phyloP scores from a whole-genome alignment of 2,797 vertebrate genomes.

The Sebastes hubbsi region DNA sequence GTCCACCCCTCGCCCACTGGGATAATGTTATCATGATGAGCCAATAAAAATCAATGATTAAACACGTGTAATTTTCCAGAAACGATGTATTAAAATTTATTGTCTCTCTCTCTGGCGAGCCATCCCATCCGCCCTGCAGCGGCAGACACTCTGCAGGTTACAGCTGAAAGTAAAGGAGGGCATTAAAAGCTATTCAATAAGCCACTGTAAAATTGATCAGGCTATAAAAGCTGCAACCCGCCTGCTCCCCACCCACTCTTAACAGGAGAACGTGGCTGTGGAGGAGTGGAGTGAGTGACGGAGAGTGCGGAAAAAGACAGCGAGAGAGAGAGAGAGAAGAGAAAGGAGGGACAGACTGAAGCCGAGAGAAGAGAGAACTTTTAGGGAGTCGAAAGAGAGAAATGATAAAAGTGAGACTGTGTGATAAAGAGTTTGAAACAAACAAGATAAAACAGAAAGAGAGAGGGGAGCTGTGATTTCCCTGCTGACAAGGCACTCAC shows the following conservation, averaged over 20 bases:
- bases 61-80: constrained; percentile 83
- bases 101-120: constrained; percentile 62
- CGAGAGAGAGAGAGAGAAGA: not conserved
- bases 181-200: constrained; percentile 86
- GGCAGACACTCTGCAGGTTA: constrained; percentile 69
- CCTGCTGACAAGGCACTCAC: not conserved
- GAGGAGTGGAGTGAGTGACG: not conserved
- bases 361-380: not conserved
- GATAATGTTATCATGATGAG: constrained; percentile 72
- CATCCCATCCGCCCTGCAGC: constrained; percentile 49
- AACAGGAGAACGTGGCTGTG: constrained; percentile 14
- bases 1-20: constrained; percentile 31
- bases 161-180: constrained; percentile 83
- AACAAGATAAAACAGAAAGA: not conserved
- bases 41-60: constrained; percentile 77
- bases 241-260: constrained; percentile 1
- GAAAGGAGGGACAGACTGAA: not conserved
- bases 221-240: constrained; percentile 73
- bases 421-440: not conserved
- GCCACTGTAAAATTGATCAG: constrained; percentile 82
- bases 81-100: constrained; percentile 80
- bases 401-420: not conserved
- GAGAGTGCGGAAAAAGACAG: not conserved
- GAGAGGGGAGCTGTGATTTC: not conserved
- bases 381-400: not conserved